phyloP scores from a whole-genome alignment of 2,888 invertebrate species.

The Metacarcinus magister region DNA sequence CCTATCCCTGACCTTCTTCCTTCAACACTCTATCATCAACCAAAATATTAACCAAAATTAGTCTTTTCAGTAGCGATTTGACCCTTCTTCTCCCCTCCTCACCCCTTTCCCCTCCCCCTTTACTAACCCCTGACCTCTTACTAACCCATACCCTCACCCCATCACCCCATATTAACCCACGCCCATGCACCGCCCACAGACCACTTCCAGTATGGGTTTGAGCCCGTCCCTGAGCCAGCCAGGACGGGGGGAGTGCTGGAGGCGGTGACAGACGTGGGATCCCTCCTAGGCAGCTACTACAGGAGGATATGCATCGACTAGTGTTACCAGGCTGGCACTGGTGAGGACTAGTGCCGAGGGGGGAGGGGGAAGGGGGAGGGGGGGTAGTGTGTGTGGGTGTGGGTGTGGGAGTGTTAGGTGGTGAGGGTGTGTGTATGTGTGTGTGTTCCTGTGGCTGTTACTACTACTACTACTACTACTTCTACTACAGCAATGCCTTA shows the following conservation, averaged over 20 bases:
- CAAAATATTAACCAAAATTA: too few relatives aligned
- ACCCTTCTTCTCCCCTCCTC: too few relatives aligned
- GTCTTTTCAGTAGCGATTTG: too few relatives aligned
- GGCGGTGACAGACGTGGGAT: slow-evolving; percentile 80
- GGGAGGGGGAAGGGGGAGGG: background rate
- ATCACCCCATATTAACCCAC: background rate
- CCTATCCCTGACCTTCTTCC: too few relatives aligned
- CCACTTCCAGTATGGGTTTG: slow-evolving; percentile 75
- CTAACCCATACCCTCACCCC: background rate
- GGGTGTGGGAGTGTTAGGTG: background rate
- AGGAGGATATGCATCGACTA: slow-evolving; percentile 88
- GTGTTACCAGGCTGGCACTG: slow-evolving; percentile 69
- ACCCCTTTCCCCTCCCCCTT: too few relatives aligned
- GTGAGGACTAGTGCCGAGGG: slow-evolving; percentile 3
- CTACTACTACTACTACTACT: slow-evolving; percentile 23
- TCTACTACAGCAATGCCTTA: background rate
- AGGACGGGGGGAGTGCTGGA: slow-evolving; percentile 73
- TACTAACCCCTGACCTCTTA: background rate
- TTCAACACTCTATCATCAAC: too few relatives aligned
- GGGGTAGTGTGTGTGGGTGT: slow-evolving; percentile 18
- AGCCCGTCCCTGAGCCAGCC: slow-evolving; percentile 48
- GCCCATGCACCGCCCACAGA: slow-evolving; percentile 48
- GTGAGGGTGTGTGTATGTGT: background rate
- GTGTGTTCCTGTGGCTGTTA: background rate
- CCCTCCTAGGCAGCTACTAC: slow-evolving; percentile 81